A percentile compares a stretch with the other conserved stretches of the same genome.
phyloP scores from a whole-genome alignment of 2,888 invertebrate species.

The Belgica antarctica region DNA sequence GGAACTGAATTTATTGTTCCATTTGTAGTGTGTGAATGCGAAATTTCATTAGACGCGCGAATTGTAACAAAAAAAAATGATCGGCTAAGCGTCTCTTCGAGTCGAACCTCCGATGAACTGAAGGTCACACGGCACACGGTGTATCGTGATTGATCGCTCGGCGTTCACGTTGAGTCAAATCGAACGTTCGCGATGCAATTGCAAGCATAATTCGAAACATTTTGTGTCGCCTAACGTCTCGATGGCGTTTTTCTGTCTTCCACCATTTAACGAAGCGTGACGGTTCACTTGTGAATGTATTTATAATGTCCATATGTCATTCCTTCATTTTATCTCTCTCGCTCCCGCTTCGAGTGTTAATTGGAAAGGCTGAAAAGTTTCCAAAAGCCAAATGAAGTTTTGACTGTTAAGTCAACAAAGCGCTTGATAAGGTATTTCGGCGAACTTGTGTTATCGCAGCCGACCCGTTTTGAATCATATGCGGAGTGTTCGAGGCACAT shows the following conservation, averaged over 20 bases:
- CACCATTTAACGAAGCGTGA: constrained; percentile 4
- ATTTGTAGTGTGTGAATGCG: constrained; percentile 34
- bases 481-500: no score
- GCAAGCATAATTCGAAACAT: not conserved
- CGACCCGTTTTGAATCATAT: no score
- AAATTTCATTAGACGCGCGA: constrained; percentile 36
- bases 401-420: not conserved
- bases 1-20: constrained; percentile 30
- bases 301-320: constrained; percentile 20
- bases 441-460: no score
- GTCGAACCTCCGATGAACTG: not conserved
- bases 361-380: constrained; percentile 2
- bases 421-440: not conserved
- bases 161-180: not conserved
- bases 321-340: not conserved
- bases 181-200: not conserved
- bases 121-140: not conserved
- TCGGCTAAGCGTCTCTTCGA: not conserved
- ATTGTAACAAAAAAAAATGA: constrained; percentile 20
- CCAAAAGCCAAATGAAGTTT: not conserved
- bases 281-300: constrained; percentile 15
- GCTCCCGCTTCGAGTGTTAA: not conserved
- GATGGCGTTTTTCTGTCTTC: not conserved
- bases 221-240: not conserved
- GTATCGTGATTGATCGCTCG: not conserved